A percentile compares a stretch with the other conserved stretches of the same genome.
Conservation (phyloP, 2,113 vertebrate species). For the Rissa tridactyla region DNA sequence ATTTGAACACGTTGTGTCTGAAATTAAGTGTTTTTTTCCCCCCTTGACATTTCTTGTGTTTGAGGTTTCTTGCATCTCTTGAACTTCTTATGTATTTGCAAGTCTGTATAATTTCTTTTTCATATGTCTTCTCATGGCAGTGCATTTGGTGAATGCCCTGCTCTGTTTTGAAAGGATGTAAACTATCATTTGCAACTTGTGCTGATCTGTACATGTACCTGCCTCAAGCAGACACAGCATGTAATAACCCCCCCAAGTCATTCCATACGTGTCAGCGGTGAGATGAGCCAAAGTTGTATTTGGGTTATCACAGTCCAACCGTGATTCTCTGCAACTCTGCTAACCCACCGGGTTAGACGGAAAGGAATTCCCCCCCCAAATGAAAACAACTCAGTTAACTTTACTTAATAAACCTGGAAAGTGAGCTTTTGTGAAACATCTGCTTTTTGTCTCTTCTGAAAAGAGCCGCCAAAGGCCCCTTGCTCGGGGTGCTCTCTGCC, state of each 20-base stretch:
- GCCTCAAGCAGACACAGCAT: slow-evolving; percentile 72
- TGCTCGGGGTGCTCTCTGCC: fast-evolving
- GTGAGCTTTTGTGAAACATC: slow-evolving; percentile 68
- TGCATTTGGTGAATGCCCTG: slow-evolving; percentile 62
- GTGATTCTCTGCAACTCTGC: slow-evolving; percentile 65
- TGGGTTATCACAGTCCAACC: slow-evolving; percentile 68
- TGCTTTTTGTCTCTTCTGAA: slow-evolving; percentile 62
- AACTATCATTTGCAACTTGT: slow-evolving; percentile 69
- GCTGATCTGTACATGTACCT: slow-evolving; percentile 70
- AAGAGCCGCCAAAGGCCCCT: background rate
- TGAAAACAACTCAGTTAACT: slow-evolving; percentile 65
- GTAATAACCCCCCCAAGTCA: slow-evolving; percentile 61
- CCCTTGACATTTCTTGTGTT: slow-evolving; percentile 66
- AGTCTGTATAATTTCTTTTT: slow-evolving; percentile 67
- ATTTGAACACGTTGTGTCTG: slow-evolving; percentile 61
- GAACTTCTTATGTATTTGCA: slow-evolving; percentile 65
- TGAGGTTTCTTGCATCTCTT: slow-evolving; percentile 65
- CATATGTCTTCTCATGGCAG: slow-evolving; percentile 64
- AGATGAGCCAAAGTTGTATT: slow-evolving; percentile 73
- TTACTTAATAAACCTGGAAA: slow-evolving; percentile 74
- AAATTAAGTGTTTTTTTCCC: slow-evolving; percentile 32
- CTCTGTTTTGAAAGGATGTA: slow-evolving; percentile 65
- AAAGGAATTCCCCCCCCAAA: slow-evolving; percentile 62
- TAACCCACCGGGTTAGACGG: background rate
- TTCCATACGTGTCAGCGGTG: slow-evolving; percentile 68